phyloP scores from a whole-genome alignment of 2,113 vertebrate species.

The Pomatostomus ruficeps region DNA sequence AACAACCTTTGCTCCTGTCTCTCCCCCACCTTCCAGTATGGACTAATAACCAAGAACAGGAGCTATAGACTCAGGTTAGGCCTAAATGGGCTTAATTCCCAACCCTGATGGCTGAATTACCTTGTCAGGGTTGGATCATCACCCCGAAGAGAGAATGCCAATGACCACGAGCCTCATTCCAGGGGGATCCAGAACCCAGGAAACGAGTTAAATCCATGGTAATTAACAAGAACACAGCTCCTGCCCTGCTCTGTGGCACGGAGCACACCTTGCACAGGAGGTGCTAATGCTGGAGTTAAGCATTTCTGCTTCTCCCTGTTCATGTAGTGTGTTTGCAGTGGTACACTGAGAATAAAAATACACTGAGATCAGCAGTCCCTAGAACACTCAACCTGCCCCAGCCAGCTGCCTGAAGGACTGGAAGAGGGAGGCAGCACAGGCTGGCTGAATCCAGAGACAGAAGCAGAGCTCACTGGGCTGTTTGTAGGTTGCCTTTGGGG shows the following conservation, averaged over 20 bases:
- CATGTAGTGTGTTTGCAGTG: too few species aligned
- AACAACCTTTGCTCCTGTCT: background rate
- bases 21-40: background rate
- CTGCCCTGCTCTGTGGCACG: background rate
- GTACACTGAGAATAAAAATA: background rate
- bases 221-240: background rate
- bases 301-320: too few species aligned
- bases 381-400: background rate
- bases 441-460: background rate
- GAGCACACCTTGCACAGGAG: background rate
- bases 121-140: background rate
- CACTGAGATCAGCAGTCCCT: background rate
- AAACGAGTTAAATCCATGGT: background rate
- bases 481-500: background rate
- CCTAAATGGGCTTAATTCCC: background rate
- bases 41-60: background rate
- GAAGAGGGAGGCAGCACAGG: background rate
- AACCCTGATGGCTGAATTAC: background rate
- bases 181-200: background rate
- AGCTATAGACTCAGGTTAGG: background rate
- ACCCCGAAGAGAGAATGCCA: background rate
- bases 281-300: background rate
- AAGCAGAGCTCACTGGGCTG: background rate
- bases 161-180: background rate
- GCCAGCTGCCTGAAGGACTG: background rate